These are phyloP conservation scores for Harpagoxenus sublaevis DNA, from an alignment of 2,888 invertebrate genomes.

Conservation along the genomic window DNA sequence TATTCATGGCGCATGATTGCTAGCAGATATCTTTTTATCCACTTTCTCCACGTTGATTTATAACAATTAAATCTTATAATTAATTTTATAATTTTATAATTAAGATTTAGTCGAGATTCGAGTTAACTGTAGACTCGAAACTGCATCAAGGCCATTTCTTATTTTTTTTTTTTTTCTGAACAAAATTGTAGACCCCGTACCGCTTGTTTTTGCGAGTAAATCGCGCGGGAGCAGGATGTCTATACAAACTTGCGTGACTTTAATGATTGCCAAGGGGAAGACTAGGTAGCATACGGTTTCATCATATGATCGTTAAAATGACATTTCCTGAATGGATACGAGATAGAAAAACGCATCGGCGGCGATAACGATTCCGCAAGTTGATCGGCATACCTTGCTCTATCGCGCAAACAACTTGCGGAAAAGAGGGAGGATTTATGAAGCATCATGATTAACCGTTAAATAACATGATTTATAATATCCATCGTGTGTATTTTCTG, in stretches of 20 bases:
- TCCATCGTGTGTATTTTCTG: neutral
- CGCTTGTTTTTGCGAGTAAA: conserved; percentile 17
- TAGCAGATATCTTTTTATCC: neutral
- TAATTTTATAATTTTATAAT: neutral
- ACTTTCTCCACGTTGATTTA: no score
- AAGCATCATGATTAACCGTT: conserved; percentile 26
- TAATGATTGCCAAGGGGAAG: conserved; percentile 67
- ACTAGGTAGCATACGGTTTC: conserved; percentile 67
- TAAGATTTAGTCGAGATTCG: neutral
- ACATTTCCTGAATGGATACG: conserved; percentile 58
- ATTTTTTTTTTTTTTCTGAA: conserved; percentile 16
- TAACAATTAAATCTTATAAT: neutral
- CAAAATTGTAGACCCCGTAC: neutral
- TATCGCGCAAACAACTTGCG: conserved; percentile 10
- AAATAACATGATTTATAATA: conserved; percentile 46
- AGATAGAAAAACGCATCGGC: conserved; percentile 51
- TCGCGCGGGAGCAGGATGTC: conserved; percentile 24
- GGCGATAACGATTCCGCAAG: conserved; percentile 62
- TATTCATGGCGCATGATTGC: neutral
- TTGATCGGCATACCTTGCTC: conserved; percentile 3
- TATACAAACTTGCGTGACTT: conserved; percentile 63
- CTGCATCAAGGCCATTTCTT: neutral
- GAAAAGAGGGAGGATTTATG: conserved; percentile 19
- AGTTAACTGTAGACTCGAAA: neutral
- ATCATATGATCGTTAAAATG: conserved; percentile 74